These are phyloP conservation scores for Eudorcas thomsonii DNA, from an alignment of 2,113 vertebrate species.

Conservation along the genomic window DNA sequence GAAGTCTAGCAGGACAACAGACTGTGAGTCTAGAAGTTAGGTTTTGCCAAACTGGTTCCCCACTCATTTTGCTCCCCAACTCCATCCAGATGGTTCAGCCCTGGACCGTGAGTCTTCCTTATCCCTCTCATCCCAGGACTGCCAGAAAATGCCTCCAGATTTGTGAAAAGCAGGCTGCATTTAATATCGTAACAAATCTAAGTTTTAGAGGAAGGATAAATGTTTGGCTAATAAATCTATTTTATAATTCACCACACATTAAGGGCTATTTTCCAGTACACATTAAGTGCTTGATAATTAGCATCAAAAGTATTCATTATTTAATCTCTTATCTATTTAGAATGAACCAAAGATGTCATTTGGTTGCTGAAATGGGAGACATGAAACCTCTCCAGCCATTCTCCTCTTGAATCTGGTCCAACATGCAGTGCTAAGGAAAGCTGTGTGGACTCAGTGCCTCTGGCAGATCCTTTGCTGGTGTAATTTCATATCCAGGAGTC, in stretches of 20 bases:
- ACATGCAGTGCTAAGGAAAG: not conserved
- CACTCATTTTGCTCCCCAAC: not conserved
- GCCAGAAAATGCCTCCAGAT: not conserved
- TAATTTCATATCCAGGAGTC: not conserved
- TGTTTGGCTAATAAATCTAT: conserved; percentile 43
- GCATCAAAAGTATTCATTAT: conserved; percentile 22
- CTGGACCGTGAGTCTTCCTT: not conserved
- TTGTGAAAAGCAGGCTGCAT: conserved; percentile 21
- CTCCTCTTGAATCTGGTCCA: not conserved
- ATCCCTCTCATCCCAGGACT: not conserved
- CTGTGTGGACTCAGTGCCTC: rapidly evolving
- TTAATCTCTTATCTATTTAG: conserved; percentile 48
- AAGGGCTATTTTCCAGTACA: conserved; percentile 35
- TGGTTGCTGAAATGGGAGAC: conserved; percentile 45
- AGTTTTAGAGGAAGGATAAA: conserved; percentile 25
- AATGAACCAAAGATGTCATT: conserved; percentile 16
- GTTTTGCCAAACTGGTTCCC: not conserved
- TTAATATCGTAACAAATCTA: conserved; percentile 10
- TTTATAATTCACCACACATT: conserved; percentile 49
- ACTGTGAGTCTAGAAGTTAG: not conserved
- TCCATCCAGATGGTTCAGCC: not conserved
- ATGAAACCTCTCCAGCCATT: not conserved
- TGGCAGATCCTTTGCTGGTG: not conserved
- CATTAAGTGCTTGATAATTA: conserved; percentile 45
- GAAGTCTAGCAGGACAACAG: not conserved